These are phyloP conservation scores for Ophiothrix spiculata DNA, from an alignment of 35 echinoderm and acorn worm genomes.

Conservation along the genomic window DNA sequence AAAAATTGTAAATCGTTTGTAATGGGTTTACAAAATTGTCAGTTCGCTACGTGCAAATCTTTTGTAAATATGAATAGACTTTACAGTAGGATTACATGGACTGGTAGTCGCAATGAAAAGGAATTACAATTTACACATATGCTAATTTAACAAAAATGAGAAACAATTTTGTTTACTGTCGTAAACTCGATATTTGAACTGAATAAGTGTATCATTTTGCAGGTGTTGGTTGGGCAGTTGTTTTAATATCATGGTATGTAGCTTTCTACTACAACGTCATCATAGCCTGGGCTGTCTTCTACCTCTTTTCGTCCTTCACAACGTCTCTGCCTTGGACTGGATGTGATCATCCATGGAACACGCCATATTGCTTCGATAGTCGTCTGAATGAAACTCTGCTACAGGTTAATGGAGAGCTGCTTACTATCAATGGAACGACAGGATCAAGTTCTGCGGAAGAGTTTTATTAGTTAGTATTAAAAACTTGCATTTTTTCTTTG, in stretches of 20 bases:
- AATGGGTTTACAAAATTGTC: no score
- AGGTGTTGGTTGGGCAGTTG: constrained; percentile 79
- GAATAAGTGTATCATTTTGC: no score
- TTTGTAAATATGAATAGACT: no score
- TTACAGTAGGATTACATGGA: no score
- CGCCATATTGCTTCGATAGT: constrained; percentile 41
- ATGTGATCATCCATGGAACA: constrained; percentile 62
- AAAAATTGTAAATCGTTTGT: no score
- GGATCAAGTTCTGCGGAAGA: constrained; percentile 43
- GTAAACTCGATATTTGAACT: no score
- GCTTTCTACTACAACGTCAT: constrained; percentile 76
- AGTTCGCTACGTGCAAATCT: no score
- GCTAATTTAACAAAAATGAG: no score
- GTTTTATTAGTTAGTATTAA: constrained; percentile 40
- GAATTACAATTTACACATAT: no score
- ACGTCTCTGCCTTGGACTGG: constrained; percentile 44
- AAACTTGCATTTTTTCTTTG: no score
- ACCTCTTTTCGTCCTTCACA: constrained; percentile 66
- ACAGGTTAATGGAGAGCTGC: constrained; percentile 25
- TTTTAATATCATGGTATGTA: constrained; percentile 71
- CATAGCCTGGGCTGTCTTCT: constrained; percentile 73
- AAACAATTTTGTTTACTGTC: no score
- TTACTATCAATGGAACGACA: constrained; percentile 29
- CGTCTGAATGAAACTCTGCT: constrained; percentile 29
- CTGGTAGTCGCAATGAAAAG: no score